Evolutionary conservation across 2,888 invertebrate genomes (phyloP), one percentile per base, ranked within the genome.

Genomic region (Corythucha ciliata): DNA sequence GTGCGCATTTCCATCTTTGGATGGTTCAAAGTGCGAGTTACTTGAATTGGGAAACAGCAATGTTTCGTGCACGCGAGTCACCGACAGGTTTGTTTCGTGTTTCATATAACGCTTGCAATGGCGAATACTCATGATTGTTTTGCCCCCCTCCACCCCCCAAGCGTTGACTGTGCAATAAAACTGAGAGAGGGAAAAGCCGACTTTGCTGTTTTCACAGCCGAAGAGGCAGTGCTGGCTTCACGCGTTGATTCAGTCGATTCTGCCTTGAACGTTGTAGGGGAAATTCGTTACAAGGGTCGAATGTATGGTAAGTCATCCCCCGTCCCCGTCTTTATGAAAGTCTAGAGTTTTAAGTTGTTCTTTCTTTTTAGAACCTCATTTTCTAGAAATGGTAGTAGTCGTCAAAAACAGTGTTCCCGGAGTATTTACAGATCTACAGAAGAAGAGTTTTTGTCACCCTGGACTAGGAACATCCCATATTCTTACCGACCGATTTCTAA

Each of bases 361-460:
- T n/a, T 26, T 42, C 40, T 55, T 56, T 60, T 24, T 58, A 77
- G 78, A 74, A 25, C 63, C 66, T 0, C 72, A 65, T 56, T 71
- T 76, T 10, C 79, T 75, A 61, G 74, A 79, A 65, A 71, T 77
- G 0, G 81, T 79, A 4, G 77, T 76, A 0, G 67, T 82, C 2
- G 76, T 80, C 0, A 71, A 71, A 1, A 66, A 62, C 12, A 66
- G 63, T 22, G 72, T 74, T 59, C 66, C 65, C 0, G 71, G 71
- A 10, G 73, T 73, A 0, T 64, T 79, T 2, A 66, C 66, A 1
- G 72, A 70, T 10, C 67, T 80, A 0, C 67, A 67, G 14, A 73
- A 73, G 1, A 72, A 70, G 4, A 73, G 72, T 14, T 75, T 77
- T 63, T 82, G 82, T 58, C 81, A 81, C 66, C 81, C 81, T 0